phyloP scores from a whole-genome alignment of 2,113 vertebrate genomes.

The Stegastes partitus region DNA sequence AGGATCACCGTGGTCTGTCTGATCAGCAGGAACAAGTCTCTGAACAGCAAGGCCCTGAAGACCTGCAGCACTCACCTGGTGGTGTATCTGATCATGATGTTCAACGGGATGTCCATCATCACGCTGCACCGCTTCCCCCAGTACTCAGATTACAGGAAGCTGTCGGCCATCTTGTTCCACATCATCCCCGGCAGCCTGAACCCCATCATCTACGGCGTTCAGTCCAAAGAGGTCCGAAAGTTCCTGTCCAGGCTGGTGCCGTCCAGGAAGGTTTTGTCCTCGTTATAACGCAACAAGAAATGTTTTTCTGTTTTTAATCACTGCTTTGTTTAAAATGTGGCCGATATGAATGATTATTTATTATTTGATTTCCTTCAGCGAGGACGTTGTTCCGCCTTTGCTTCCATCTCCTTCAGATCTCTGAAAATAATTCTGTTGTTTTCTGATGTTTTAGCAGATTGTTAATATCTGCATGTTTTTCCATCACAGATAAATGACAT shows the following conservation, averaged over 20 bases:
- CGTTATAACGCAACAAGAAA: too few relatives aligned
- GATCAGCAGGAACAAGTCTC: conserved; percentile 65
- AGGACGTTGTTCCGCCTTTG: too few relatives aligned
- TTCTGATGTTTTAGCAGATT: too few relatives aligned
- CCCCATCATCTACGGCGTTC: conserved; percentile 71
- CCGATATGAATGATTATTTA: too few relatives aligned
- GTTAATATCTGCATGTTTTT: too few relatives aligned
- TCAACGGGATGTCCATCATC: conserved; percentile 12
- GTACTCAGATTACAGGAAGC: conserved; percentile 63
- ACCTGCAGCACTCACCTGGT: conserved; percentile 78
- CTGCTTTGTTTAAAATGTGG: too few relatives aligned
- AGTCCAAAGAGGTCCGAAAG: conserved; percentile 63
- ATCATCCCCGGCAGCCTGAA: conserved; percentile 70
- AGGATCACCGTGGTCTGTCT: conserved; percentile 71
- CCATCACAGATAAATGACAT: too few relatives aligned
- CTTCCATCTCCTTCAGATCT: too few relatives aligned
- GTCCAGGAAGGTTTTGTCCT: neutral
- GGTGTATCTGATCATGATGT: conserved; percentile 61
- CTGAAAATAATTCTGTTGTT: too few relatives aligned
- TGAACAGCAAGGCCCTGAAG: conserved; percentile 78
- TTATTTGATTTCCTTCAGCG: too few relatives aligned
- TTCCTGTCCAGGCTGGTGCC: conserved; percentile 12
- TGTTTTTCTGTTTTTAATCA: too few relatives aligned
- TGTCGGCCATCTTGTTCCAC: conserved; percentile 56
- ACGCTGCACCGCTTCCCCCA: conserved; percentile 73